Conservation (phyloP, 1,140 invertebrate species). For the Bombus waltoni region DNA sequence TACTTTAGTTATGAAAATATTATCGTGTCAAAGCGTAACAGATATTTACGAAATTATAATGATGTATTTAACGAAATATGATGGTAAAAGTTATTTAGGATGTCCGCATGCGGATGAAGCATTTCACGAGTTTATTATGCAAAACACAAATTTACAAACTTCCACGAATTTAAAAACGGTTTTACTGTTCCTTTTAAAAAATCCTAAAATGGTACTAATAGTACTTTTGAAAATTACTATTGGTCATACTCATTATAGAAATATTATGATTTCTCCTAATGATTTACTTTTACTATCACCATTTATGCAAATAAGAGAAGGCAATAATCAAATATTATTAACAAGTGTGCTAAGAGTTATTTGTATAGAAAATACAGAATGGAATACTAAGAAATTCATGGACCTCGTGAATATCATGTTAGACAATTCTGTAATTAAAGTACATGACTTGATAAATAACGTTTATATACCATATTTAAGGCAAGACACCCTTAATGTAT, state of each 20-base stretch:
- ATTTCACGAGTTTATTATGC: slow-evolving; percentile 71
- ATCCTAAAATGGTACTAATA: slow-evolving; percentile 66
- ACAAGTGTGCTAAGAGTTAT: slow-evolving; percentile 54
- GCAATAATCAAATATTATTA: slow-evolving; percentile 49
- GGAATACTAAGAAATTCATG: slow-evolving; percentile 62
- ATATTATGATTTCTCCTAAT: slow-evolving; percentile 67
- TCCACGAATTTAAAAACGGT: slow-evolving; percentile 57
- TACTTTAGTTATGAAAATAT: slow-evolving; percentile 38
- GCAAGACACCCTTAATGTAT: slow-evolving; percentile 33
- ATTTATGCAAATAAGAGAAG: slow-evolving; percentile 68
- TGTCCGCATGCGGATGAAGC: slow-evolving; percentile 53
- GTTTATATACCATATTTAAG: slow-evolving; percentile 71
- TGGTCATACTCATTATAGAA: slow-evolving; percentile 59
- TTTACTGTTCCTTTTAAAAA: slow-evolving; percentile 72
- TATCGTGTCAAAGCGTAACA: slow-evolving; percentile 53
- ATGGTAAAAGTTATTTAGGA: slow-evolving; percentile 65
- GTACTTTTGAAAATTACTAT: slow-evolving; percentile 72
- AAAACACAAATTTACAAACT: slow-evolving; percentile 62
- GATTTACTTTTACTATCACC: slow-evolving; percentile 67
- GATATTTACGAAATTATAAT: slow-evolving; percentile 67
- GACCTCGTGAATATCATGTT: slow-evolving; percentile 59
- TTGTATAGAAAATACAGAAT: slow-evolving; percentile 54
- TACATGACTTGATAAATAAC: slow-evolving; percentile 69
- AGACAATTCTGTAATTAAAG: slow-evolving; percentile 36
- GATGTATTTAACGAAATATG: slow-evolving; percentile 71